Conservation (phyloP, 2,888 invertebrate species). For the Cryptocheilus praepositus region DNA sequence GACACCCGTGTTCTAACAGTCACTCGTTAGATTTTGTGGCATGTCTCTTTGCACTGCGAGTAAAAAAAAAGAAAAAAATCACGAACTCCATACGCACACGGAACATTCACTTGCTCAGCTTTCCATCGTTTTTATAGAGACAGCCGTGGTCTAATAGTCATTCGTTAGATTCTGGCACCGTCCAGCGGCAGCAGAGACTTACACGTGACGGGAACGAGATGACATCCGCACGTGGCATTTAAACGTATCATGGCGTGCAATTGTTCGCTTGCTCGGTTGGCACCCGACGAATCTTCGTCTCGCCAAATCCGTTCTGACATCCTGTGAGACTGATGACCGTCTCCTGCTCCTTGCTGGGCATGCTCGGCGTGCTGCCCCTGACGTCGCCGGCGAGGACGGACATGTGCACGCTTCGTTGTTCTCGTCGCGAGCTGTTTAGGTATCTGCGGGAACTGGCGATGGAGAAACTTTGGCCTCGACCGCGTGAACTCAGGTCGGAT, state of each 20-base stretch:
- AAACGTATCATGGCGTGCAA: not conserved
- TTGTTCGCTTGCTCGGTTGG: not conserved
- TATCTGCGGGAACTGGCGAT: slow-evolving; percentile 62
- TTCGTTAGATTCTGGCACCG: too few relatives aligned
- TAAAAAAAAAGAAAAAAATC: too few relatives aligned
- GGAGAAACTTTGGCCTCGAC: slow-evolving; percentile 64
- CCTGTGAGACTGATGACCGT: slow-evolving; percentile 60
- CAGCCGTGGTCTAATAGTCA: too few relatives aligned
- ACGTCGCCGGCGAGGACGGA: slow-evolving; percentile 37
- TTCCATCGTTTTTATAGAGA: too few relatives aligned
- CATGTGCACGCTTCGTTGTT: slow-evolving; percentile 58
- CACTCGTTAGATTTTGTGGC: too few relatives aligned
- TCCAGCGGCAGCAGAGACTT: too few relatives aligned
- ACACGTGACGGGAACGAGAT: too few relatives aligned
- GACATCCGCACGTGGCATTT: not conserved
- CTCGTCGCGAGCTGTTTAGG: slow-evolving; percentile 57
- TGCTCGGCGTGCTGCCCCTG: slow-evolving; percentile 13
- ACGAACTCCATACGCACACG: too few relatives aligned
- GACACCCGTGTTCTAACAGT: too few relatives aligned
- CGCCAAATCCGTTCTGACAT: slow-evolving; percentile 60
- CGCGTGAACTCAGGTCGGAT: slow-evolving; percentile 59
- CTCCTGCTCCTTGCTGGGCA: slow-evolving; percentile 61
- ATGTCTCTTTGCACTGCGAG: too few relatives aligned
- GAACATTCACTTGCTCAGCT: too few relatives aligned
- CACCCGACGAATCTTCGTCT: slow-evolving; percentile 1